A percentile compares a stretch with the other conserved stretches of the same genome.
Evolutionary conservation across 2,797 vertebrate species (phyloP).

Genomic region (Pseudomugil gertrudae): DNA sequence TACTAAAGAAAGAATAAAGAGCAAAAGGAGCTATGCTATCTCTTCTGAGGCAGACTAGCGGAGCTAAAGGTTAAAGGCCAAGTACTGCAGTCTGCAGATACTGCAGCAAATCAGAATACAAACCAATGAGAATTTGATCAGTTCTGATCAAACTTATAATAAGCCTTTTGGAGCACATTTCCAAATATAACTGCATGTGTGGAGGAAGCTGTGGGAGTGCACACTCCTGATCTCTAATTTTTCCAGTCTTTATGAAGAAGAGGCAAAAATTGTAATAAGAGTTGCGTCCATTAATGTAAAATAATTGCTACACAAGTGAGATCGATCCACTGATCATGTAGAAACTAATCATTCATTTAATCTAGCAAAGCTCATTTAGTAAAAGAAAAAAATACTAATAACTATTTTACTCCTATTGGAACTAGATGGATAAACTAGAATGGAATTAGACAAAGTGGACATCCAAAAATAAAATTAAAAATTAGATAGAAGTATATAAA

Average conservation of each 20-base stretch:
- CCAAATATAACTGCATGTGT: constrained; percentile 2
- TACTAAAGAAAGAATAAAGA: neutral
- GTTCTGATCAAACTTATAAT: neutral
- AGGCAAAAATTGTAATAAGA: neutral
- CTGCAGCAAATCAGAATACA: neutral
- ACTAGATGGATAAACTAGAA: neutral
- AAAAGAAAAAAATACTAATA: neutral
- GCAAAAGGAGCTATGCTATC: constrained; percentile 9
- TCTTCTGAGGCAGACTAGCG: neutral
- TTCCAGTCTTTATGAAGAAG: neutral
- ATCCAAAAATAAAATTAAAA: too few relatives aligned
- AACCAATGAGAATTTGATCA: constrained; percentile 7
- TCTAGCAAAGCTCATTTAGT: neutral
- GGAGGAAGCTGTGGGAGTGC: neutral
- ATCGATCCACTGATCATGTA: too few relatives aligned
- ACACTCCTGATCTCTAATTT: neutral
- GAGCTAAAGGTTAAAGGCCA: constrained; percentile 2
- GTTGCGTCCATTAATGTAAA: constrained; percentile 5
- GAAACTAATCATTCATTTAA: constrained; percentile 1
- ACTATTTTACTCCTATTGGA: neutral
- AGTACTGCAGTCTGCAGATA: neutral
- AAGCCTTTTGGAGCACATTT: constrained; percentile 3
- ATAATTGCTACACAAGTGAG: neutral
- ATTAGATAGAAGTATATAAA: too few relatives aligned
- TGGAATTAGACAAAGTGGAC: neutral